These are phyloP conservation scores for Gallinago undulata DNA, from an alignment of 2,113 vertebrate species.

Conservation along the genomic window DNA sequence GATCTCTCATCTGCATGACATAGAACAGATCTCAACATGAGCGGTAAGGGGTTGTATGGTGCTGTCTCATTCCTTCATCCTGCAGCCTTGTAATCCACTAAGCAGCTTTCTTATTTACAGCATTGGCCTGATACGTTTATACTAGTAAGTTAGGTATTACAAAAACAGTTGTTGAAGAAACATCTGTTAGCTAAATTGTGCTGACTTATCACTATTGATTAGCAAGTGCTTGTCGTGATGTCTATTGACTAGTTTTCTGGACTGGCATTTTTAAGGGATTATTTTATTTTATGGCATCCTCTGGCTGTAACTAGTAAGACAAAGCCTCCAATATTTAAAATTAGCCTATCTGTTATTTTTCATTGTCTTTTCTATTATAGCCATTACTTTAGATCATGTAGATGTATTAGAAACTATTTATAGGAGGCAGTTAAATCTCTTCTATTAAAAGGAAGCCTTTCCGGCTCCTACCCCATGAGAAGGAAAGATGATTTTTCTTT, in stretches of 20 bases:
- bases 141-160: background rate
- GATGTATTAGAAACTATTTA: background rate
- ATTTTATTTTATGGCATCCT: constrained; percentile 35
- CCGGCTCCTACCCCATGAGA: background rate
- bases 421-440: background rate
- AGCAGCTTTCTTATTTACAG: background rate
- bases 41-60: background rate
- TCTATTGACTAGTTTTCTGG: constrained; percentile 23
- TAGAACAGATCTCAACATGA: background rate
- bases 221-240: background rate
- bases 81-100: background rate
- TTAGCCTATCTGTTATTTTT: constrained; percentile 2
- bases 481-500: background rate
- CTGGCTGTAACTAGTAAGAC: background rate
- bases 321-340: background rate
- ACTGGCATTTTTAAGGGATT: background rate
- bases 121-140: background rate
- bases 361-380: background rate
- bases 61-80: background rate
- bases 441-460: background rate
- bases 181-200: background rate
- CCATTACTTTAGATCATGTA: background rate
- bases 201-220: constrained; percentile 39
- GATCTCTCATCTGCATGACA: background rate
- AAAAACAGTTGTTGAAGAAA: background rate